Base-by-base conservation (phyloP, 2,113 vertebrate genomes). In the Hydropotes inermis region DNA sequence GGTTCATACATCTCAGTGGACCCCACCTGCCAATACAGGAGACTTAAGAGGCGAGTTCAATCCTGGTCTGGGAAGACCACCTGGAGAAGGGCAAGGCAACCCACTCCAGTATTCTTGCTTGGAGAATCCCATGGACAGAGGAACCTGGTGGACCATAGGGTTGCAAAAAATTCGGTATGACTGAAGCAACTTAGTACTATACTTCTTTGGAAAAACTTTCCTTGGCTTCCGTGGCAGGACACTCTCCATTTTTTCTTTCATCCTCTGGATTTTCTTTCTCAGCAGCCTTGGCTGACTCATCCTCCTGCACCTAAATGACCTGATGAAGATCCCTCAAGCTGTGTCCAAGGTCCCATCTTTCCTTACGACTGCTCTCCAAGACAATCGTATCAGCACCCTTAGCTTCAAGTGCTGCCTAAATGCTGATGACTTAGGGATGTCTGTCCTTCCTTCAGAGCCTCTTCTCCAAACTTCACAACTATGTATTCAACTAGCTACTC, bases 71-170 rank as follows among this genome's bases (percentile, higher is more conserved):
- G 16, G 8, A 36, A 36, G 64, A 36, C 19, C 33, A 33, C 16
- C 33, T 67, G 17, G 33, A n/a, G 61, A 64, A 64, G 61, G 16
- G 2, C 33, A 36, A n/a, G 64, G 64, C 17, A 67, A 67, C 33
- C 2, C 64, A 36, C 8, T 21, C 33, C 33, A 67, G 17, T 36
- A 19, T 67, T 67, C 33, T 67, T 21, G 17, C 33, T 67, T 67
- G 33, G 64, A 67, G 33, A 67, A 67, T 36, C 17, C 17, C 33
- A 21, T 67, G 33, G 4, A 67, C 33, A 67, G 64, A 67, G 64
- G 64, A 67, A 2, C 33, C 16, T n/a, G 64, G 17, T 0, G 0
- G 16, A n/a, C 33, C 64, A 67, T 36, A 67, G 33, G 2, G 33
- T 36, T 67, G 64, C 33, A 36, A 67, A 67, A 17, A 67, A n/a